Evolutionary conservation across 2,888 invertebrate species (phyloP), one percentile per base, ranked within the genome.

Genomic region (Congeria kusceri): DNA sequence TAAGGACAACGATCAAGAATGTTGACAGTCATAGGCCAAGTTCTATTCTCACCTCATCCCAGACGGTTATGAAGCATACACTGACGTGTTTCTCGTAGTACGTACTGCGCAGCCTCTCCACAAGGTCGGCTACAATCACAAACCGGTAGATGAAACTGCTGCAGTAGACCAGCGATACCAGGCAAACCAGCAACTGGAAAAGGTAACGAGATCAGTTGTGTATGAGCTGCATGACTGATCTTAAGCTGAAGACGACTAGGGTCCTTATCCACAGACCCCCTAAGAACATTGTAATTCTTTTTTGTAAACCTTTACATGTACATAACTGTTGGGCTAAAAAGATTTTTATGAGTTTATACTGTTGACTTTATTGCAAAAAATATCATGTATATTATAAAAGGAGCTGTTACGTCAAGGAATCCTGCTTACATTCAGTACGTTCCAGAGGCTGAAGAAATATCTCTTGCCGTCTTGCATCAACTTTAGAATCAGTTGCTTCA

Each of bases 41-140:
- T 9, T 39, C 3, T 39, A 39, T 39, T 5, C 86, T 73, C 71
- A 91, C 91, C 86, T 90, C 87, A 81, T 93, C 92, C 92, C 92
- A 93, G 23, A 87, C 68, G 15, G 91, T 85, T 23, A 93, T 68
- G 64, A 87, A 89, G 13, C 90, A 88, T n/a, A 92, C 81, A 66
- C 91, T 91, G 23, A 93, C 89, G 83, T 90, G 92, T 66, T 89
- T 79, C 66, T 91, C 88, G 68, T 90, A 90, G 85, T 91, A 93
- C 0, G 91, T 90, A 67, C 88, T 87, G 0, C 91, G 86, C 28
- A 93, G 80, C 29, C 77, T 69, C 74, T 92, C 92, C 18, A 92
- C 86, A 0, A 86, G 83, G n/a, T 88, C 85, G 0, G 87, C 83
- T 25, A 93, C 90, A 57, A 93, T 84, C 20, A 91, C 80, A 83